Conservation (phyloP, 2,113 vertebrate genomes). For the Stercorarius parasiticus region DNA sequence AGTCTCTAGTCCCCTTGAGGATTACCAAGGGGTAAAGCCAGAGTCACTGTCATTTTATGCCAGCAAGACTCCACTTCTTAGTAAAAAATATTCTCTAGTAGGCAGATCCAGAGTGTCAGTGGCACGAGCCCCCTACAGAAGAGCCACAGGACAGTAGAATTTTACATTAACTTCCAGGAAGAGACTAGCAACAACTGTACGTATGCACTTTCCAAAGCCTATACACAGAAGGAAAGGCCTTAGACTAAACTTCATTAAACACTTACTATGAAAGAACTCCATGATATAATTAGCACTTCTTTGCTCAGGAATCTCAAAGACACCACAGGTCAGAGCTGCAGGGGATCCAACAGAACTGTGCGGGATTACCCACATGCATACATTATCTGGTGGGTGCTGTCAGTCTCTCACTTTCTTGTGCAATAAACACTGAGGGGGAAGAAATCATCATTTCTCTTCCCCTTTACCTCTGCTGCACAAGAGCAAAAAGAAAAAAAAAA, state of each 20-base stretch:
- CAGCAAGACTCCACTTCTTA: background rate
- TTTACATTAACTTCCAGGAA: background rate
- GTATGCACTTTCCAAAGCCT: background rate
- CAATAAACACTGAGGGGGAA: background rate
- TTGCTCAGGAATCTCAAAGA: background rate
- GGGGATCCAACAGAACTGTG: background rate
- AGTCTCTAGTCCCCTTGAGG: background rate
- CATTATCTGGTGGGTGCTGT: background rate
- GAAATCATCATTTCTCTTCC: background rate
- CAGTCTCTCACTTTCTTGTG: background rate
- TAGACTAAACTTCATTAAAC: background rate
- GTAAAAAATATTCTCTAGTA: background rate
- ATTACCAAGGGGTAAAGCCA: background rate
- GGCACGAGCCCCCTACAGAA: background rate
- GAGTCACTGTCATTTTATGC: background rate
- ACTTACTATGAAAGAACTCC: background rate
- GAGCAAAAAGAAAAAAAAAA: background rate
- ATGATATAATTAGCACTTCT: background rate
- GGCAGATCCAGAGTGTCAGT: background rate
- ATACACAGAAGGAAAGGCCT: background rate
- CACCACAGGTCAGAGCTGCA: background rate
- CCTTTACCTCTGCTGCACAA: conserved; percentile 8
- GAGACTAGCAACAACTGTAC: background rate
- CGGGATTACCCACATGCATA: background rate
- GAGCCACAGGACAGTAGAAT: background rate